Evolutionary conservation across 2,888 invertebrate genomes (phyloP).

Genomic region (Eristalinus sepulchralis): DNA sequence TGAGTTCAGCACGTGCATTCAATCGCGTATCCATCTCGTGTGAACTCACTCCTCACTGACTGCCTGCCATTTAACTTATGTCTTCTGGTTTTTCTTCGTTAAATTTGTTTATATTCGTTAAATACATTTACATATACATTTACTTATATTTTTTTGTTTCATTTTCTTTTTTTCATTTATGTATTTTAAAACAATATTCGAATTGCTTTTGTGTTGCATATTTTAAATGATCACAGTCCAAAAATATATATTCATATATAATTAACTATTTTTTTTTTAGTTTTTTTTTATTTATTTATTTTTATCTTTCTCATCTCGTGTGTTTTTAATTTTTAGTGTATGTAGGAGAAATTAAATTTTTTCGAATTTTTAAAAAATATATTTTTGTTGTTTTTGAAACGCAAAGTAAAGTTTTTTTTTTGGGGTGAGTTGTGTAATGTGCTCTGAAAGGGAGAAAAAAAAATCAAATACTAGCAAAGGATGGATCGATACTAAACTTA

Average conservation of each 20-base stretch:
- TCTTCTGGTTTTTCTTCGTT: constrained; percentile 3
- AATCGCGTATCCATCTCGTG: neutral
- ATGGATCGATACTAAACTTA: constrained; percentile 67
- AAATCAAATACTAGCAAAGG: constrained; percentile 56
- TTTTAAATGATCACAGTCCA: constrained; percentile 73
- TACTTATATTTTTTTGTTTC: constrained; percentile 19
- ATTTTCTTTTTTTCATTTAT: constrained; percentile 11
- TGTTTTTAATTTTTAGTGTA: constrained; percentile 16
- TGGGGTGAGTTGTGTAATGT: constrained; percentile 44
- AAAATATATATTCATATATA: constrained; percentile 66
- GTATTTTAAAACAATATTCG: constrained; percentile 67
- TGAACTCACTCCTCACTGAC: neutral
- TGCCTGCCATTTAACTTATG: constrained; percentile 25
- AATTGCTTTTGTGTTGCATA: constrained; percentile 73
- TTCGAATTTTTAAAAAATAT: constrained; percentile 22
- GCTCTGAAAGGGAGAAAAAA: constrained; percentile 8
- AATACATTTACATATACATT: constrained; percentile 5
- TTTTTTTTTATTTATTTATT: constrained; percentile 26
- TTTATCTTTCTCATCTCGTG: constrained; percentile 8
- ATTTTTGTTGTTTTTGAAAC: constrained; percentile 12
- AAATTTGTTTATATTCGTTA: neutral
- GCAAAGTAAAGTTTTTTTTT: constrained; percentile 53
- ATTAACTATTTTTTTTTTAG: constrained; percentile 9
- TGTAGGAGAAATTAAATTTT: neutral
- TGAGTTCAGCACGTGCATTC: constrained; percentile 18